Base-by-base conservation (phyloP, 2,888 invertebrate species). In the Rhorus exstirpatorius region DNA sequence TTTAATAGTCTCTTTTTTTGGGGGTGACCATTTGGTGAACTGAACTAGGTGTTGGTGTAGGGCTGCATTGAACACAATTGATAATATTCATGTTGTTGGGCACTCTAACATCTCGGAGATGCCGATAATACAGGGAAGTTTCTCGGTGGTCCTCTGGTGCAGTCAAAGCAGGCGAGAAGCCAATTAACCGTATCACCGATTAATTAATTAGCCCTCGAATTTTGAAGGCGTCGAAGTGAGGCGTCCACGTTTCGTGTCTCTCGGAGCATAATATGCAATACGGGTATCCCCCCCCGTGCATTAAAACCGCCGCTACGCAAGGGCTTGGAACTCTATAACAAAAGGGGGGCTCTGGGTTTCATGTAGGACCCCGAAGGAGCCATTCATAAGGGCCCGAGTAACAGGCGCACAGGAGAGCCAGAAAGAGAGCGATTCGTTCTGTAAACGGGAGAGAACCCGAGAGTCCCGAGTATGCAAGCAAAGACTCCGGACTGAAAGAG, bases 181-280 rank as follows among this genome's bases (percentile, higher is more conserved):
- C 21, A 79, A 82, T 82, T 82, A 79, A 82, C 74, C 70, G 74
- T 79, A 75, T 75, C 65, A n/a, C 75, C 53, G 58, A 82, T 82
- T 79, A 82, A 79, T 72, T 79, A 79, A 82, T 82, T 82, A 75
- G 51, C 79, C 51, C 14, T 38, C 21, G 67, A 38, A 71, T 60
- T 79, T 63, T 60, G 7, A 60, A 19, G 70, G 58, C 55, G 35
- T 53, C 26, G 17, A 26, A 44, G 61, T 19, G 14, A 35, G 60
- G 55, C 51, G 12, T 41, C 60, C 17, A 6, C 6, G 31, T 55
- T 24, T 53, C 19, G 2, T 17, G 19, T 46, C 67, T 19, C n/a
- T 26, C 26, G 19, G 17, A 61, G 38, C 72, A 46, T n/a, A n/a
- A n/a, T n/a, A n/a, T 61, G 67, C 72, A 53, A 68, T 61, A 26